These are phyloP conservation scores for Manis javanica DNA, from an alignment of 2,797 vertebrate species.

Conservation along the genomic window DNA sequence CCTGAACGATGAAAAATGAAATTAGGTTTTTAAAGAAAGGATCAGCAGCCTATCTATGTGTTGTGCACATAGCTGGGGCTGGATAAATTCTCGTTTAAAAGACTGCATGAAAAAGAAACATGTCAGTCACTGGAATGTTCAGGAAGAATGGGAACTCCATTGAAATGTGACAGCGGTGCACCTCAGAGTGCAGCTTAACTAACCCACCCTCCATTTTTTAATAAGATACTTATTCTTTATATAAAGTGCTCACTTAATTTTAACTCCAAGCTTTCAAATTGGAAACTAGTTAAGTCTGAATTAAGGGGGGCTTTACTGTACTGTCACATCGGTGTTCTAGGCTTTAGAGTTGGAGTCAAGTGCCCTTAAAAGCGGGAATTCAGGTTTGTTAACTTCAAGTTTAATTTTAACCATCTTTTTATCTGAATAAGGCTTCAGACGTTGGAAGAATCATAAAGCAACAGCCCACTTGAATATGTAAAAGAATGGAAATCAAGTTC, in stretches of 20 bases:
- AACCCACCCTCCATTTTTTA: not conserved
- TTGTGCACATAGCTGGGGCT: not conserved
- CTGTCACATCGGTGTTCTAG: not conserved
- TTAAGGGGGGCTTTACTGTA: not conserved
- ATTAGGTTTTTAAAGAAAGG: not conserved
- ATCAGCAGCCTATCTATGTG: not conserved
- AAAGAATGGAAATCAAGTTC: not conserved
- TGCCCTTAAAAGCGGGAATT: not conserved
- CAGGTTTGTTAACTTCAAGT: not conserved
- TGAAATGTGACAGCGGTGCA: not conserved
- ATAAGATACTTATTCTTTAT: not conserved
- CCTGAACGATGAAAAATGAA: not conserved
- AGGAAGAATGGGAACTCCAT: too few relatives aligned
- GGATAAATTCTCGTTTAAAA: not conserved
- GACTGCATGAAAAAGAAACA: not conserved
- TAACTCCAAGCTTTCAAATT: not conserved
- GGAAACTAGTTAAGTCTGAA: not conserved
- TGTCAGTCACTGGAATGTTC: fast-evolving
- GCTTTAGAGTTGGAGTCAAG: not conserved
- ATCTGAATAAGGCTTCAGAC: not conserved
- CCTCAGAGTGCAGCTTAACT: not conserved
- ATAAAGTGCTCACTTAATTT: not conserved
- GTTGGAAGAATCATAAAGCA: not conserved
- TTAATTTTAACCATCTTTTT: not conserved
- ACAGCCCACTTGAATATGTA: not conserved